A percentile compares a stretch with the other conserved stretches of the same genome.
Evolutionary conservation across 1,140 invertebrate genomes (phyloP).

Genomic region (Reticulitermes speratus): DNA sequence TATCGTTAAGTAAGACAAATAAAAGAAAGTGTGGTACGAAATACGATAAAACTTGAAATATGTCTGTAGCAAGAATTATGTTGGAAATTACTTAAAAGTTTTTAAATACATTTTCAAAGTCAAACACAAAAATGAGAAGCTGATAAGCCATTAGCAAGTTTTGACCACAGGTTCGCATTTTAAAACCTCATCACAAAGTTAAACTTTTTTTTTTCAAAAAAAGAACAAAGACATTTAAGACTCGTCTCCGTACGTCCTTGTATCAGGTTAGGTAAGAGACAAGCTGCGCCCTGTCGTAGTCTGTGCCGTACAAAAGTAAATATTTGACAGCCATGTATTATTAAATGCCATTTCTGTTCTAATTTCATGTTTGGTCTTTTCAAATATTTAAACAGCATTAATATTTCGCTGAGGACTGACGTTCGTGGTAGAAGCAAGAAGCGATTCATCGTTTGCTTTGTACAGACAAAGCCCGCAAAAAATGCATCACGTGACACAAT

Average conservation of each 20-base stretch:
- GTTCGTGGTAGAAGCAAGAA: background rate
- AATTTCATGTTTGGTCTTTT: slow-evolving; percentile 9
- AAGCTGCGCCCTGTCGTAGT: background rate
- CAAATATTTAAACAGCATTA: background rate
- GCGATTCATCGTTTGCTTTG: background rate
- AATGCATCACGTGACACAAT: background rate
- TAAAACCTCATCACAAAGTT: background rate
- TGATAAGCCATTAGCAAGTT: background rate
- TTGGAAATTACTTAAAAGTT: background rate
- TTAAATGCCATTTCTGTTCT: slow-evolving; percentile 5
- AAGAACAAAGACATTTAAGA: background rate
- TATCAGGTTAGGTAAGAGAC: background rate
- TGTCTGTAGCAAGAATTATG: background rate
- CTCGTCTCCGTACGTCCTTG: background rate
- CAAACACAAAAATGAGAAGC: background rate
- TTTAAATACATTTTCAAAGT: background rate
- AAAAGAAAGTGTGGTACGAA: background rate
- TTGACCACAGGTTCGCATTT: background rate
- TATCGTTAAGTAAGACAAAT: background rate
- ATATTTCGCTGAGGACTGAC: background rate
- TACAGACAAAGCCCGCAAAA: background rate
- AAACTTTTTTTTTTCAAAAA: background rate
- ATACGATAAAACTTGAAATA: background rate
- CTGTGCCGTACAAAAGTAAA: background rate
- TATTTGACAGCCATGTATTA: slow-evolving; percentile 8